Evolutionary conservation across 2,888 invertebrate species (phyloP).

Genomic region (Thalpophila matura): DNA sequence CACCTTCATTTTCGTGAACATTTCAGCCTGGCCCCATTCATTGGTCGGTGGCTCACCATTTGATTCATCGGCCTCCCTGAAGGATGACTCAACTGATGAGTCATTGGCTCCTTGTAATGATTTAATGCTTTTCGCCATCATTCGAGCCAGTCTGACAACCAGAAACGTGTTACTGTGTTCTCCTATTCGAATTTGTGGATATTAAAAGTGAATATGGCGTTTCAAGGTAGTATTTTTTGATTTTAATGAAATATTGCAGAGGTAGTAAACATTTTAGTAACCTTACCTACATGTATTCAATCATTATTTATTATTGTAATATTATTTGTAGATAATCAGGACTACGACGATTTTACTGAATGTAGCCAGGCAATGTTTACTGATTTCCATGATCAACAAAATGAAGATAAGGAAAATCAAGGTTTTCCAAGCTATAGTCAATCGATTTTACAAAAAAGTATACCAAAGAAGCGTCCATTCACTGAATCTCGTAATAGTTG

Average conservation of each 20-base stretch:
- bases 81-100: slow-evolving; percentile 31
- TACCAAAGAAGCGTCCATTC: slow-evolving; percentile 12
- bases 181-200: slow-evolving; percentile 20
- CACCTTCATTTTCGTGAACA: too few relatives aligned
- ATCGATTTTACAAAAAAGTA: slow-evolving; percentile 14
- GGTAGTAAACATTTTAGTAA: slow-evolving; percentile 20
- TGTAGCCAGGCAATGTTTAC: slow-evolving; percentile 15
- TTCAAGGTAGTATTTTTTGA: slow-evolving; percentile 12
- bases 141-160: slow-evolving; percentile 6
- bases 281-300: slow-evolving; percentile 17
- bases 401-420: slow-evolving; percentile 12
- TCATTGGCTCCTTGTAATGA: slow-evolving; percentile 16
- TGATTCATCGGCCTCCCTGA: too few relatives aligned
- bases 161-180: slow-evolving; percentile 11
- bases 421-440: slow-evolving; percentile 15
- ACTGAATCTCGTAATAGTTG: slow-evolving; percentile 14
- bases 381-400: slow-evolving; percentile 18
- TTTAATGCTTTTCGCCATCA: slow-evolving; percentile 15
- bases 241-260: slow-evolving; percentile 22
- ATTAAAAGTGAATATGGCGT: slow-evolving; percentile 20
- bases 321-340: slow-evolving; percentile 12
- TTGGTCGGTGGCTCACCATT: too few relatives aligned
- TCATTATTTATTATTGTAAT: slow-evolving; percentile 15
- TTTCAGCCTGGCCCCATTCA: too few relatives aligned
- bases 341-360: slow-evolving; percentile 19